These are phyloP conservation scores for Baccha elongata DNA, from an alignment of 2,888 invertebrate genomes.

Conservation along the genomic window DNA sequence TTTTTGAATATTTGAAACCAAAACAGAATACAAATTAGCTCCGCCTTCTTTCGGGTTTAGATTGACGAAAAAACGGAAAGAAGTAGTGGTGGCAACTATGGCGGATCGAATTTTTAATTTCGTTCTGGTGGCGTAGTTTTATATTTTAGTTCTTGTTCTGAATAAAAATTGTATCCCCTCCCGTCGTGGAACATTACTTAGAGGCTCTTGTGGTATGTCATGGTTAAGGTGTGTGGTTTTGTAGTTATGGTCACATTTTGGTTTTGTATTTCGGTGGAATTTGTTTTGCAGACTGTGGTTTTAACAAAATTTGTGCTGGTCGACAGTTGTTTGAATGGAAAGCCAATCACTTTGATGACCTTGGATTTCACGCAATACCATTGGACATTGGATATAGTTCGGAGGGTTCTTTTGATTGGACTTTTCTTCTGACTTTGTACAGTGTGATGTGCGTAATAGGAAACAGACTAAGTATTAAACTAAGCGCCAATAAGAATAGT, in stretches of 20 bases:
- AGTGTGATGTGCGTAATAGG: too few relatives aligned
- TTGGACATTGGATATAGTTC: conserved; percentile 20
- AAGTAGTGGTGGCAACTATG: conserved; percentile 66
- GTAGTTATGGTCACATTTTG: conserved; percentile 65
- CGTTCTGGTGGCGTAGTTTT: conserved; percentile 60
- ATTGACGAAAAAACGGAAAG: conserved; percentile 39
- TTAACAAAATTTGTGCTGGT: conserved; percentile 62
- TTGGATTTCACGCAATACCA: conserved; percentile 20
- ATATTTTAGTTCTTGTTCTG: conserved; percentile 12
- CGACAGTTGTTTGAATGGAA: conserved; percentile 14
- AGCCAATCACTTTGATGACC: conserved; percentile 30
- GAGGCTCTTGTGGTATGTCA: conserved; percentile 60
- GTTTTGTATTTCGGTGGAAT: conserved; percentile 53
- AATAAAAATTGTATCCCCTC: conserved; percentile 29
- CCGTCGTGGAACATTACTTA: conserved; percentile 14
- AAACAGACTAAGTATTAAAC: too few relatives aligned
- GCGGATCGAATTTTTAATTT: conserved; percentile 73
- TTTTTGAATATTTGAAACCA: conserved; percentile 29
- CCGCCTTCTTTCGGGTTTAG: conserved; percentile 59
- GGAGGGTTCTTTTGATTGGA: conserved; percentile 27
- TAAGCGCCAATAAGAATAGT: too few relatives aligned
- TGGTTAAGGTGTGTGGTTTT: conserved; percentile 65
- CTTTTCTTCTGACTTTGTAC: too few relatives aligned
- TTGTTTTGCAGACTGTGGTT: conserved; percentile 55
- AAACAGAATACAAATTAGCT: conserved; percentile 70